Conservation (phyloP, 2,113 vertebrate species). For the Donacobius atricapilla region DNA sequence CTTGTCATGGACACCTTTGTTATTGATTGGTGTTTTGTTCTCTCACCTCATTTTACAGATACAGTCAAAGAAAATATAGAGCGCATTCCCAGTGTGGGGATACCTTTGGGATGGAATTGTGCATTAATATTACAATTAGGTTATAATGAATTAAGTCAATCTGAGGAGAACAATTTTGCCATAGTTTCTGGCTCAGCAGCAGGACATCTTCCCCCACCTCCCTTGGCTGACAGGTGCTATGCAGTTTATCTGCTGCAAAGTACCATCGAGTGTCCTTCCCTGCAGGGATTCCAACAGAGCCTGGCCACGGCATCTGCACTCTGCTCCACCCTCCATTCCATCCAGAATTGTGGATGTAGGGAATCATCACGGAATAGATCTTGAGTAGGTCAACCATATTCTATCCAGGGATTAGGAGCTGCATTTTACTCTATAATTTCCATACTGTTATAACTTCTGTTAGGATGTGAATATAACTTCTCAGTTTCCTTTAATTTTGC, state of each 20-base stretch:
- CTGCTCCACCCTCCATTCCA: background rate
- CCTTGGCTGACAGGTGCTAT: background rate
- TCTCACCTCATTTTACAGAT: background rate
- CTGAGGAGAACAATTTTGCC: background rate
- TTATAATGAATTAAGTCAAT: background rate
- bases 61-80: background rate
- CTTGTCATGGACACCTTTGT: background rate
- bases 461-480: background rate
- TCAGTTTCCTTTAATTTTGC: background rate
- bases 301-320: background rate
- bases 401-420: background rate
- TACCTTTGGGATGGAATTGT: background rate
- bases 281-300: background rate
- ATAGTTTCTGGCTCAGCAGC: background rate
- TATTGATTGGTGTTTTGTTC: background rate
- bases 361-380: background rate
- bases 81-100: accelerated
- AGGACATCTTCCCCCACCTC: background rate
- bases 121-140: background rate
- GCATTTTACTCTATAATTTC: background rate
- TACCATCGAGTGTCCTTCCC: background rate
- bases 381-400: background rate
- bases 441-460: background rate
- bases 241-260: background rate
- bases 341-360: background rate